Conservation (phyloP, 2,797 vertebrate genomes). For the Forpus xanthops region DNA sequence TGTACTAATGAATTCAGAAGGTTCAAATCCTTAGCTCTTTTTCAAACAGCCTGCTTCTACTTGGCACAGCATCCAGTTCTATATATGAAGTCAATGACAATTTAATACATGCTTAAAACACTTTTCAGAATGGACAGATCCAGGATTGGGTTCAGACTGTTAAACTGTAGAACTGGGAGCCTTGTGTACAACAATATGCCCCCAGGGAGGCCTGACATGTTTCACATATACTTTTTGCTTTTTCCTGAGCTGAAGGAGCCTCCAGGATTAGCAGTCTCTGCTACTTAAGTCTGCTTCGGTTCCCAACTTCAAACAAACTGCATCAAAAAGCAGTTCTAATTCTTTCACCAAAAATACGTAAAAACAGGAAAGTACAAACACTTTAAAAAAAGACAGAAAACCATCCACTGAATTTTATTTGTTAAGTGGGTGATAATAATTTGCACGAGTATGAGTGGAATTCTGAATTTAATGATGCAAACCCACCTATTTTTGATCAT, state of each 20-base stretch:
- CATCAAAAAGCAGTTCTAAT: not conserved
- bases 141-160: not conserved
- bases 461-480: constrained; percentile 18
- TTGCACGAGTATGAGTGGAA: not conserved
- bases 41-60: not conserved
- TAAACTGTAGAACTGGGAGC: not conserved
- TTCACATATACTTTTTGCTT: not conserved
- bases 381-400: not conserved
- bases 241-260: not conserved
- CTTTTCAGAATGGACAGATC: not conserved
- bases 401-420: constrained; percentile 36
- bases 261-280: not conserved
- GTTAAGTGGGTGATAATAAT: not conserved
- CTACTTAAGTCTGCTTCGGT: not conserved
- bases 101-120: not conserved
- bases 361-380: not conserved
- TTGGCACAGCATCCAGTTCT: not conserved
- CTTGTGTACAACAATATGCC: not conserved
- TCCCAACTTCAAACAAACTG: not conserved
- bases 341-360: not conserved
- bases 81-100: not conserved
- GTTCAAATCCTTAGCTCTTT: not conserved
- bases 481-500: not conserved
- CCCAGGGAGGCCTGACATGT: not conserved
- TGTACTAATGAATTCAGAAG: not conserved